Evolutionary conservation across 2,113 vertebrate genomes (phyloP), one percentile per base, ranked within the genome.

Genomic region (Hyaena hyaena): DNA sequence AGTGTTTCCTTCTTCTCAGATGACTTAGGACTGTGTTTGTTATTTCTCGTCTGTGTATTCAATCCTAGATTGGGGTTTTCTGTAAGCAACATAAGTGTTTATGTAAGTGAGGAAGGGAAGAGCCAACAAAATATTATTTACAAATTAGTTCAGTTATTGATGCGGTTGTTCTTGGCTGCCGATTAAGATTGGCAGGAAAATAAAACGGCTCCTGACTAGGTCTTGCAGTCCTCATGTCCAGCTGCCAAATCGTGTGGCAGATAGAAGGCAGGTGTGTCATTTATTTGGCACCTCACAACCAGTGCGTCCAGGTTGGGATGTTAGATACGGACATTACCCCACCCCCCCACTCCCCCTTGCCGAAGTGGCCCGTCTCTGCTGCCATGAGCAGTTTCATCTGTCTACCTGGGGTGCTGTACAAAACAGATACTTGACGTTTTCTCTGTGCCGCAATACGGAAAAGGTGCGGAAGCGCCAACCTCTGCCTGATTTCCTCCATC

Each of bases 51-150:
- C 53, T 93, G 66, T 45, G 55, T 88, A 76, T 90, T 86, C 93
- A 79, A 93, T 48, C 58, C 48, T 87, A 24, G 15, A 33, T 76
- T 91, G 24, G 88, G 48, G 31, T 85, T 95, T 88, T 90, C 39
- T 90, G 28, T 83, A 92, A 92, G 61, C 84, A 94, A 35, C 19
- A 3, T 82, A 95, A 92, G 39, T 95, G 63, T 89, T 97, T 97
- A 76, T 33, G 16, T 84, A 71, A 76, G 50, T 53, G 35, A 71
- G 50, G 31, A 93, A 97, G 45, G 66, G 91, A 90, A 85, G 58
- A 96, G 50, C 48, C 68, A 84, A 94, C 65, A 95, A 81, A 85
- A 74, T 88, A 91, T 79, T 96, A 77, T 77, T 93, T 96, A 91
- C 58, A 88, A 84, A 85, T 93, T 63, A 87, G 39, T 90, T 92